phyloP scores from a whole-genome alignment of 2,888 invertebrate species.

The Epicampocera succincta region DNA sequence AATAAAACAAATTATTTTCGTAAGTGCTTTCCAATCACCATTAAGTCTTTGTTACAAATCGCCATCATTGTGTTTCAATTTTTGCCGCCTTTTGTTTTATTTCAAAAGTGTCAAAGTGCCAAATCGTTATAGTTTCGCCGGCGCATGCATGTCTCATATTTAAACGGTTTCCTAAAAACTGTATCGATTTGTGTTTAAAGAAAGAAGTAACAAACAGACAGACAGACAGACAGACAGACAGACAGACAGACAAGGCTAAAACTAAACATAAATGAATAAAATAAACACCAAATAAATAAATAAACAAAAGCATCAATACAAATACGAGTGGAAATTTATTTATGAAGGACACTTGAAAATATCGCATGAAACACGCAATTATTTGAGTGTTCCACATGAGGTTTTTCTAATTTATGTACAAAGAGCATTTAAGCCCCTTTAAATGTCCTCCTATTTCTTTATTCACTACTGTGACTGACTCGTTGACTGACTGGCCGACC shows the following conservation, averaged over 20 bases:
- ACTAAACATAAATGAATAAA: slow-evolving; percentile 14
- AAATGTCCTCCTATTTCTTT: slow-evolving; percentile 47
- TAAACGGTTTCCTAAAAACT: background rate
- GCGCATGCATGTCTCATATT: slow-evolving; percentile 30
- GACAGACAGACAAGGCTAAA: slow-evolving; percentile 15
- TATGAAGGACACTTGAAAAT: slow-evolving; percentile 68
- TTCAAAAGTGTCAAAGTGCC: slow-evolving; percentile 71
- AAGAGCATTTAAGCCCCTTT: slow-evolving; percentile 30
- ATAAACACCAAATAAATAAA: slow-evolving; percentile 41
- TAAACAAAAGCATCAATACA: slow-evolving; percentile 67
- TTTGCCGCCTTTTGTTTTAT: background rate
- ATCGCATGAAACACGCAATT: slow-evolving; percentile 67
- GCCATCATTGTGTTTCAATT: background rate
- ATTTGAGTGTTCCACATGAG: slow-evolving; percentile 64
- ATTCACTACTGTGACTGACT: slow-evolving; percentile 4
- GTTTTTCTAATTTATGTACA: slow-evolving; percentile 64
- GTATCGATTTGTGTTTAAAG: slow-evolving; percentile 16
- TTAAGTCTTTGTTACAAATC: background rate
- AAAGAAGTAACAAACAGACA: slow-evolving; percentile 43
- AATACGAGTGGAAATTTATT: slow-evolving; percentile 51
- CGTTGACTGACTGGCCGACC: background rate
- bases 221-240: slow-evolving; percentile 12
- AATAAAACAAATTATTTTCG: background rate
- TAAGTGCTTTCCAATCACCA: background rate
- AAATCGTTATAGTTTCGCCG: slow-evolving; percentile 67